Base-by-base conservation (phyloP, 2,888 invertebrate species). In the Drosophila koepferae region DNA sequence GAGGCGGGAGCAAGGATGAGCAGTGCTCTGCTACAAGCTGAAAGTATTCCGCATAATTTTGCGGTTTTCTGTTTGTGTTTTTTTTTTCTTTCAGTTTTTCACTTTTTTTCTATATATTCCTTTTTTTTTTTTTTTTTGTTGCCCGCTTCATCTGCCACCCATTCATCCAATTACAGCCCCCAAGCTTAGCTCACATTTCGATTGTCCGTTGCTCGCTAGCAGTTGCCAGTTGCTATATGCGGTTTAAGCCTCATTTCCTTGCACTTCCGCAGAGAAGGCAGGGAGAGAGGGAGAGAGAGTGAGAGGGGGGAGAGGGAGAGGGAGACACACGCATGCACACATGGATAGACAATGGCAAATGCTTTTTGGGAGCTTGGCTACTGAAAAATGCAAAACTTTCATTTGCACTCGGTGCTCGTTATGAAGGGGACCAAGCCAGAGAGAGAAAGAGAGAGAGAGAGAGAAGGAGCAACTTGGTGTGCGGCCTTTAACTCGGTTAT, bases 231-330 rank as follows among this genome's bases (percentile, higher is more conserved):
- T 71, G 66, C 84, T 81, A 82, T 78, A 75, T 83, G 88, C 85
- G 82, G 82, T 81, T 87, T 81, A 82, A 82, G 82, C 88, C 82
- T 83, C 88, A 87, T 83, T 83, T 83, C 86, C 83, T 85, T 85
- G 80, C 80, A 85, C 86, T 85, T 83, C 83, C 83, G 82, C 68
- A 79, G 28, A 4, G 28, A 28, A 28, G 48, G 20, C 23, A 36
- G 18, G 12, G 0, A 46, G 23, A 46, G 16, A 16, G 40, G n/a
- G n/a, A n/a, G 40, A 7, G 16, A 40, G 7, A 7, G 7, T n/a
- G n/a, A n/a, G n/a, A n/a, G n/a, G 16, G 2, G 40, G 1, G 40
- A 7, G 40, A 40, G n/a, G 0, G 40, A n/a, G n/a, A 40, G 40
- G 4, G 10, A 53, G 46, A 44, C 38, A 43, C 41, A 31, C 23